These are phyloP conservation scores for Plagodis pulveraria DNA, from an alignment of 2,888 invertebrate genomes.

Conservation along the genomic window DNA sequence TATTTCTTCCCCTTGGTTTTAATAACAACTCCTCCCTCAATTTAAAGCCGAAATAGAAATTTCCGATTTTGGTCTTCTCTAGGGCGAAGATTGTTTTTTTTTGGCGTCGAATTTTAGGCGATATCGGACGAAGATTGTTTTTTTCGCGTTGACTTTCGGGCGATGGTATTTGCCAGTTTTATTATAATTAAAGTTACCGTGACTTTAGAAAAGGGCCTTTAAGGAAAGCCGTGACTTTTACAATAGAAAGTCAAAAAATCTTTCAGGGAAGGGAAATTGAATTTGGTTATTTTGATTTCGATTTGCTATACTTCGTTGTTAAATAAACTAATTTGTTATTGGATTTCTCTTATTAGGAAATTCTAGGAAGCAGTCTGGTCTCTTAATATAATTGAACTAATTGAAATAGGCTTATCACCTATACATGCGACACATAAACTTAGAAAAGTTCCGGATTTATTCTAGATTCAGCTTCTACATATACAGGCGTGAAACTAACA, in stretches of 20 bases:
- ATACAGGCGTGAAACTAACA: too few relatives aligned
- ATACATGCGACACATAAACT: too few relatives aligned
- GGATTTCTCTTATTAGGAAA: too few relatives aligned
- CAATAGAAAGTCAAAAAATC: slow-evolving; percentile 1
- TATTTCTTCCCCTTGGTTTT: slow-evolving; percentile 36
- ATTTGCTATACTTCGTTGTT: not conserved
- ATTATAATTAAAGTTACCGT: slow-evolving; percentile 35
- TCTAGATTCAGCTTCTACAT: too few relatives aligned
- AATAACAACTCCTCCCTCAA: slow-evolving; percentile 39
- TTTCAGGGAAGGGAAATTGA: slow-evolving; percentile 13
- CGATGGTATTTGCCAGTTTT: slow-evolving; percentile 31
- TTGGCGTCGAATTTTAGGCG: slow-evolving; percentile 21
- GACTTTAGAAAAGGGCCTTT: slow-evolving; percentile 12
- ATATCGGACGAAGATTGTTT: slow-evolving; percentile 31
- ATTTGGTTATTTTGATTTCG: slow-evolving; percentile 3
- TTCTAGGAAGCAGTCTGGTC: too few relatives aligned
- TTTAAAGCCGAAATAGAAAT: slow-evolving; percentile 41
- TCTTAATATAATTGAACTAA: too few relatives aligned
- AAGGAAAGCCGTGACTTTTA: not conserved
- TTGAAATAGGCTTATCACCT: too few relatives aligned
- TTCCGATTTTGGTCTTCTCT: slow-evolving; percentile 32
- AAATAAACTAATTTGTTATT: too few relatives aligned
- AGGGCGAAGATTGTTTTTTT: slow-evolving; percentile 34
- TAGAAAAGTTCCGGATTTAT: too few relatives aligned
- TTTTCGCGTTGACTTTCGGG: slow-evolving; percentile 20